Conservation (phyloP, 2,113 vertebrate species). For the Phaethornis superciliosus region DNA sequence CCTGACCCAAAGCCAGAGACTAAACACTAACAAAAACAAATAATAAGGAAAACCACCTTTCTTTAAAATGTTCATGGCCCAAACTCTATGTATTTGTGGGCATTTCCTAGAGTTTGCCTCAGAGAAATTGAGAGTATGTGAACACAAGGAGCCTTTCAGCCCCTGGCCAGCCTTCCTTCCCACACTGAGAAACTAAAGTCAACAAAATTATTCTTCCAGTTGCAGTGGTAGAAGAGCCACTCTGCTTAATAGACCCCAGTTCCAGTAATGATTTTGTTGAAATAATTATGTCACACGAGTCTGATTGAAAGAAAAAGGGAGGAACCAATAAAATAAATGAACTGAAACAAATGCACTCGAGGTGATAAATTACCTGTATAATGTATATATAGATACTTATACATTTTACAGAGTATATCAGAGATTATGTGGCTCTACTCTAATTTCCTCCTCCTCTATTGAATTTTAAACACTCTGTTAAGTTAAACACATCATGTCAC, state of each 20-base stretch:
- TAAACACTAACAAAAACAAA: neutral
- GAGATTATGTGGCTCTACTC: slow-evolving; percentile 36
- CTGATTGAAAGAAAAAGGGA: slow-evolving; percentile 31
- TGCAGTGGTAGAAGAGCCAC: neutral
- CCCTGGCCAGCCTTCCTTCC: neutral
- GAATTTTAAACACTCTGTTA: slow-evolving; percentile 21
- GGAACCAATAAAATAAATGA: slow-evolving; percentile 21
- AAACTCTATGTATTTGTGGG: neutral
- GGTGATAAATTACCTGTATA: slow-evolving; percentile 32
- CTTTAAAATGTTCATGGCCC: neutral
- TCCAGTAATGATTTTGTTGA: neutral
- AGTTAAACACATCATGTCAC: neutral
- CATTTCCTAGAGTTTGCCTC: neutral
- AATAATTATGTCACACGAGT: neutral
- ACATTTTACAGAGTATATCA: neutral
- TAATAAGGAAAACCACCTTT: neutral
- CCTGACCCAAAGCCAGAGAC: neutral
- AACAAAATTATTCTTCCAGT: no score
- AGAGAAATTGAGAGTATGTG: accelerated
- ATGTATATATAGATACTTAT: neutral
- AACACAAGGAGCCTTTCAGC: neutral
- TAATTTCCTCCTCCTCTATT: slow-evolving; percentile 4
- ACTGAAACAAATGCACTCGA: slow-evolving; percentile 9
- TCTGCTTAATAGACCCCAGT: neutral
- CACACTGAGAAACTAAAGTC: neutral